Evolutionary conservation across 1,140 invertebrate species (phyloP).

Genomic region (Penaeus indicus): DNA sequence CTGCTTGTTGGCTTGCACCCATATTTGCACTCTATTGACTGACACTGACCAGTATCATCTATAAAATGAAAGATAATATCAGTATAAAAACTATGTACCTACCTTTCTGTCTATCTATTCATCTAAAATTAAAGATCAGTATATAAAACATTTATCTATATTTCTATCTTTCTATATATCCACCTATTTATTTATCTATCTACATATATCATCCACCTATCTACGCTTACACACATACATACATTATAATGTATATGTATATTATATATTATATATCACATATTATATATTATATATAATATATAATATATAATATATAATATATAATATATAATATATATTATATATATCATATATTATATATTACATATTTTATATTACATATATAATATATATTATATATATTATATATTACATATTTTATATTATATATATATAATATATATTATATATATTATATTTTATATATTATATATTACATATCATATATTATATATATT

Average conservation of each 20-base stretch:
- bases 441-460: too few relatives aligned
- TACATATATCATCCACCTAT: too few relatives aligned
- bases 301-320: not conserved
- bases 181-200: too few relatives aligned
- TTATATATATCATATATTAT: too few relatives aligned
- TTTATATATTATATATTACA: not conserved
- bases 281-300: too few relatives aligned
- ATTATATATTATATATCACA: too few relatives aligned
- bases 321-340: too few relatives aligned
- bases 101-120: not conserved
- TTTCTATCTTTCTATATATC: too few relatives aligned
- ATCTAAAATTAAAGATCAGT: too few relatives aligned
- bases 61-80: not conserved
- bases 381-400: not conserved
- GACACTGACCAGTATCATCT: constrained; percentile 74
- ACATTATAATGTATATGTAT: constrained; percentile 5
- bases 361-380: not conserved
- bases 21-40: constrained; percentile 76
- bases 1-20: constrained; percentile 75
- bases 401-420: not conserved
- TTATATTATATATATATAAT: too few relatives aligned
- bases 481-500: too few relatives aligned
- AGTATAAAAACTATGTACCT: not conserved
- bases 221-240: not conserved
- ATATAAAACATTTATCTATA: too few relatives aligned